A percentile compares a stretch with the other conserved stretches of the same genome.
Evolutionary conservation across 2,888 invertebrate species (phyloP).

Genomic region (Oscheius sp.): DNA sequence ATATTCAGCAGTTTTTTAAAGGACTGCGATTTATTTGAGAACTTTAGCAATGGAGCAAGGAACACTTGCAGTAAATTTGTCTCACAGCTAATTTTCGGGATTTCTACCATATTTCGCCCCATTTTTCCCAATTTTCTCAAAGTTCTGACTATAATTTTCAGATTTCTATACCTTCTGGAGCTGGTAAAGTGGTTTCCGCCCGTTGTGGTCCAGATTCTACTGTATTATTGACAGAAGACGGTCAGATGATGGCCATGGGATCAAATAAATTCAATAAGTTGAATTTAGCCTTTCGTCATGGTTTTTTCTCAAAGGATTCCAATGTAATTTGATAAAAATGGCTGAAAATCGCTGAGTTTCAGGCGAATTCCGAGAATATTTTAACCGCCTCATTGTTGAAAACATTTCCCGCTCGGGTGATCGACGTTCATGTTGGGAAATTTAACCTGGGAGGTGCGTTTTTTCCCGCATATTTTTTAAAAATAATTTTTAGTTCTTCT

Average conservation of each 20-base stretch:
- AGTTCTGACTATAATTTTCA: slow-evolving; percentile 19
- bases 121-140: background rate
- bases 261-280: slow-evolving; percentile 80
- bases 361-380: slow-evolving; percentile 75
- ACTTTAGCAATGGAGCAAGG: too few species aligned
- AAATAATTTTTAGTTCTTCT: slow-evolving; percentile 75
- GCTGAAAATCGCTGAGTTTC: background rate
- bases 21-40: too few species aligned
- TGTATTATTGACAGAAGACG: slow-evolving; percentile 51
- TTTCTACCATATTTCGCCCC: too few species aligned
- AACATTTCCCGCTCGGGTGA: slow-evolving; percentile 77
- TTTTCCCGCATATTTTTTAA: background rate
- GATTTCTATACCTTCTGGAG: slow-evolving; percentile 58
- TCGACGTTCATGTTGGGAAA: slow-evolving; percentile 79
- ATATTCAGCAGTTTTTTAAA: too few species aligned
- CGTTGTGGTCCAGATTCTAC: slow-evolving; percentile 52
- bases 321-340: slow-evolving; percentile 37
- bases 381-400: slow-evolving; percentile 75
- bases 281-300: slow-evolving; percentile 77
- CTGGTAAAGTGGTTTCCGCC: slow-evolving; percentile 50
- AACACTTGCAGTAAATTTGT: too few species aligned
- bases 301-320: slow-evolving; percentile 76
- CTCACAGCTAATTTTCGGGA: too few species aligned
- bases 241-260: slow-evolving; percentile 79
- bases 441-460: slow-evolving; percentile 75